Evolutionary conservation across 2,113 vertebrate genomes (phyloP), one percentile per base, ranked within the genome.

Genomic region (Pungitius pungitius): DNA sequence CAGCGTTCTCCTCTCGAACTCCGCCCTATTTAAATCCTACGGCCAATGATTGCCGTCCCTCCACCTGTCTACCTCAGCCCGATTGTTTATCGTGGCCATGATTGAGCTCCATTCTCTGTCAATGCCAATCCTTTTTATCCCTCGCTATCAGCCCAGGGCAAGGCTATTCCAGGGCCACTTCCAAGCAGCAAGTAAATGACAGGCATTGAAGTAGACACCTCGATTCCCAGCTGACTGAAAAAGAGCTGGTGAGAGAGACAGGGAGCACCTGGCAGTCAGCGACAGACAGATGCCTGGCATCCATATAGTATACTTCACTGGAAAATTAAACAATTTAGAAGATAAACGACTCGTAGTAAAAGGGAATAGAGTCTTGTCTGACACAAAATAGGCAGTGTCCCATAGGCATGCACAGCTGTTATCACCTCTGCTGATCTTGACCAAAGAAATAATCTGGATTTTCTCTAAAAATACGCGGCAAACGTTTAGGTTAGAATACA

Each of bases 151-250:
- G 77, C 73, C 49, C 65, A 49, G 84, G 87, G 80, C 89, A 86
- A 89, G 85, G 85, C 90, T 83, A 88, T 90, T 91, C 69, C 86
- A 85, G 24, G 39, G 77, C 87, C 83, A 87, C 87, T 90, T 88
- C 78, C 77, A 88, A 86, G 85, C 85, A 80, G 78, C 77, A 65
- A 42, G 63, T 89, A 87, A 92, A 92, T 90, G 89, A 90, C 83
- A 82, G 85, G 73, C 80, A 91, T 92, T 91, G 88, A 87, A 90
- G 66, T 60, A 83, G 88, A 91, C 82, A 74, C 82, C 87, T 85
- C 57, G 22, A 82, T 85, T 69, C 79, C 75, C 27, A 61, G 68
- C 84, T 85, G 76, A 72, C 47, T 51, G 70, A 61, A 39, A 69
- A 63, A 49, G 76, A 71, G 62, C 74, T 42, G 43, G 59, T 45